Conservation (phyloP, 2,888 invertebrate genomes). For the Diachrysia chrysitis region DNA sequence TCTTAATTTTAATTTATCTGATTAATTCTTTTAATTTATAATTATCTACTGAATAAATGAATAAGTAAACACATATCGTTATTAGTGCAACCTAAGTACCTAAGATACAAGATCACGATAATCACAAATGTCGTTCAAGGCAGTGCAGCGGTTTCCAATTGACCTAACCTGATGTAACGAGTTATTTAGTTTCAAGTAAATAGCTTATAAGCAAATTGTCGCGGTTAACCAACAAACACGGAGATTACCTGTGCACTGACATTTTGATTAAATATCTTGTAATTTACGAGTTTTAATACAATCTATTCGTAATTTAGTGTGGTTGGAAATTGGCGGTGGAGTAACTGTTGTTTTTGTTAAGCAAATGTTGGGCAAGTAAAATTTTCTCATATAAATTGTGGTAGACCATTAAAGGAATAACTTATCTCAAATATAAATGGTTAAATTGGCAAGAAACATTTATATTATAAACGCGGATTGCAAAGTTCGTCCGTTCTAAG, state of each 20-base stretch:
- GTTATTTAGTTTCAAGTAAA: conserved; percentile 19
- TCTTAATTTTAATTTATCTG: no score
- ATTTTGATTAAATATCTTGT: conserved; percentile 1
- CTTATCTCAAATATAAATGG: no score
- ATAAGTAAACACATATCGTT: neutral
- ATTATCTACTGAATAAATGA: no score
- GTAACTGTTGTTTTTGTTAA: neutral
- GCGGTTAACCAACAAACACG: conserved; percentile 14
- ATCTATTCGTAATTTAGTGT: conserved; percentile 1
- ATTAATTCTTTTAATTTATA: no score
- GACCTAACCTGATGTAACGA: conserved; percentile 38
- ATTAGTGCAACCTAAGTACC: neutral
- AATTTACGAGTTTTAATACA: neutral
- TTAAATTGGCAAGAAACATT: no score
- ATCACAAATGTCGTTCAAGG: conserved; percentile 32
- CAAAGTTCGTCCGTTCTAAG: no score
- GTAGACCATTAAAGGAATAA: no score
- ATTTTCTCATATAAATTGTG: neutral
- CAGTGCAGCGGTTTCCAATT: conserved; percentile 43
- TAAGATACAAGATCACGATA: conserved; percentile 25
- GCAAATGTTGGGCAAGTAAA: neutral
- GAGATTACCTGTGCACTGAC: neutral
- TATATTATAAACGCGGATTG: no score
- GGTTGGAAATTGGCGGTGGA: neutral
- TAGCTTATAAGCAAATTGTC: conserved; percentile 14